Evolutionary conservation across 92 coral and sea anemone genomes (phyloP).

Genomic region (Bergia puertoricense): DNA sequence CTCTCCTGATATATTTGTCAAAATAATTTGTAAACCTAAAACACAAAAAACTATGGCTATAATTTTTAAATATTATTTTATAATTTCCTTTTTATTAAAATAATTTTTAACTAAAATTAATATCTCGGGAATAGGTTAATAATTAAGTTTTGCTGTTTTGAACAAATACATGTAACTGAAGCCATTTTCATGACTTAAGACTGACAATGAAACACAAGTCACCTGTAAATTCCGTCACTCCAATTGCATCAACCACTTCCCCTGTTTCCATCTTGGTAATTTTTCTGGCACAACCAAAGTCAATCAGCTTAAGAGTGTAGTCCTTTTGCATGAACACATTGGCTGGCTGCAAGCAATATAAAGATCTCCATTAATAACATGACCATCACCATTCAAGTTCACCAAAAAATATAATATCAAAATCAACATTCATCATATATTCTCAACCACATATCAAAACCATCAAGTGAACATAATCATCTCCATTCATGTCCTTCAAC

Average conservation of each 20-base stretch:
- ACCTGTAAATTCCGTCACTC: constrained; percentile 45
- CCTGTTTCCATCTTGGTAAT: constrained; percentile 42
- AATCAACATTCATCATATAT: too few species aligned
- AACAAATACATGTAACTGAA: neutral
- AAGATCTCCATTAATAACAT: neutral
- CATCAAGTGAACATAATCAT: too few species aligned
- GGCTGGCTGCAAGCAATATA: constrained; percentile 15
- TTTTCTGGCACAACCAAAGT: constrained; percentile 45
- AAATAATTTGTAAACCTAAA: too few species aligned
- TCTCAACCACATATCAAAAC: too few species aligned
- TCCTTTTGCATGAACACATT: constrained; percentile 45
- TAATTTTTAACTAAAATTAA: too few species aligned
- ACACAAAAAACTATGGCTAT: too few species aligned
- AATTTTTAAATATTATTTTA: too few species aligned
- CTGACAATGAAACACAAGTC: neutral
- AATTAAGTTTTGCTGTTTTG: too few species aligned
- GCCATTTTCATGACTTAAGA: neutral
- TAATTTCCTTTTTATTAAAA: too few species aligned
- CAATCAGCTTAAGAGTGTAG: constrained; percentile 41
- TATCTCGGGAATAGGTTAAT: too few species aligned
- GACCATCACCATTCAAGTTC: neutral
- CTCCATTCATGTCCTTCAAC: too few species aligned
- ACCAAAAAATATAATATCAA: neutral
- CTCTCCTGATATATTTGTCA: too few species aligned
- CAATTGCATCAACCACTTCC: constrained; percentile 43